These are phyloP conservation scores for Neodiprion lecontei DNA, from an alignment of 1,140 invertebrate genomes.

Conservation along the genomic window DNA sequence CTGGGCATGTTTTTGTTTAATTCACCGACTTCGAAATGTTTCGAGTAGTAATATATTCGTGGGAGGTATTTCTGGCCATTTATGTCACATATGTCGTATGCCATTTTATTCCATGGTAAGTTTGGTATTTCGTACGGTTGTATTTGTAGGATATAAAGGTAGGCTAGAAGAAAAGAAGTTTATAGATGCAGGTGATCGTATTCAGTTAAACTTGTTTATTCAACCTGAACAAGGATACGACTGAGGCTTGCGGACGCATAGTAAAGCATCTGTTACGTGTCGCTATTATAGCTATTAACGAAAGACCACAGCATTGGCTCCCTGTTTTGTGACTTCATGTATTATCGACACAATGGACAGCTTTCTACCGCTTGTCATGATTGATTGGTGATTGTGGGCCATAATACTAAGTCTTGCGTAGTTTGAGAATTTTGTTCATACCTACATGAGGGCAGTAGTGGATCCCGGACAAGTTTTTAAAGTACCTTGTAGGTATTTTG, in stretches of 20 bases:
- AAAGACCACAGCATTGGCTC: no score
- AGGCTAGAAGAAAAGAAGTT: no score
- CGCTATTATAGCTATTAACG: no score
- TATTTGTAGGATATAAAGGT: no score
- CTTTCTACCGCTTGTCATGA: constrained; percentile 52
- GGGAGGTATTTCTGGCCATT: constrained; percentile 43
- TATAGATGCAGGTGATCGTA: no score
- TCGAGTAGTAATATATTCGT: constrained; percentile 37
- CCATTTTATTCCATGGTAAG: constrained; percentile 41
- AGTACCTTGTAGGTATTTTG: no score
- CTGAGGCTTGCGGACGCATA: no score
- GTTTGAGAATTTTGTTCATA: constrained; percentile 47
- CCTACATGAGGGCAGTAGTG: constrained; percentile 53
- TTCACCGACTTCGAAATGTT: constrained; percentile 28
- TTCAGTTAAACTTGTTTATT: no score
- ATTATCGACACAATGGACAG: constrained; percentile 50
- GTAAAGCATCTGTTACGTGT: no score
- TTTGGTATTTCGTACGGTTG: no score
- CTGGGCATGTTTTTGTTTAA: constrained; percentile 20
- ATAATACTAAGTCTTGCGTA: constrained; percentile 54
- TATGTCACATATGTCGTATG: constrained; percentile 47
- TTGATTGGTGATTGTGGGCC: constrained; percentile 55
- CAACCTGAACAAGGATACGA: no score
- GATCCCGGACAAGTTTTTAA: no score
- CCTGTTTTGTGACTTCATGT: constrained; percentile 31